These are phyloP conservation scores for Phalloptychus januarius DNA, from an alignment of 2,797 vertebrate genomes.

Conservation along the genomic window DNA sequence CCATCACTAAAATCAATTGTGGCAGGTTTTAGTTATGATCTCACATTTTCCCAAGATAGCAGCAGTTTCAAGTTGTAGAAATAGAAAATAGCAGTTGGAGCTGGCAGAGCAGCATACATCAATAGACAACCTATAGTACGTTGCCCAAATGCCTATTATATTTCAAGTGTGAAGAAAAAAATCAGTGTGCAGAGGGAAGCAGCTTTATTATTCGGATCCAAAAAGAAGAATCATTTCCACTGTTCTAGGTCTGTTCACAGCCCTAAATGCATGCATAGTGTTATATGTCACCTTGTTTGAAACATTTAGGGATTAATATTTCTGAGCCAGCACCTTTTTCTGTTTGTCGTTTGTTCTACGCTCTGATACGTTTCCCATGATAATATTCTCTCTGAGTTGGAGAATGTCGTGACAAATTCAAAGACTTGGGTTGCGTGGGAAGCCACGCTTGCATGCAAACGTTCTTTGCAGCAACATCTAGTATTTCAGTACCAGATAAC, in stretches of 20 bases:
- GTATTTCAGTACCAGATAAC: slow-evolving; percentile 20
- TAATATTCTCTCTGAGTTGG: slow-evolving; percentile 37
- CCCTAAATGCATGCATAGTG: neutral
- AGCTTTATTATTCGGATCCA: slow-evolving; percentile 41
- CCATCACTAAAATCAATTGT: neutral
- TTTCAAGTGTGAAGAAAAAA: slow-evolving; percentile 18
- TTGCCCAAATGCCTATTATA: slow-evolving; percentile 15
- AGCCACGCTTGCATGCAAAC: neutral
- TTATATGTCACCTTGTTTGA: slow-evolving; percentile 33
- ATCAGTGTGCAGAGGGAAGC: slow-evolving; percentile 39
- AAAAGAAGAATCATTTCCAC: slow-evolving; percentile 49
- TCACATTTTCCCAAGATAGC: slow-evolving; percentile 17
- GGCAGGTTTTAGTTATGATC: neutral
- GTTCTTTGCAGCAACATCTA: slow-evolving; percentile 13
- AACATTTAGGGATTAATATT: slow-evolving; percentile 44
- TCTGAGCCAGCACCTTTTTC: slow-evolving; percentile 32
- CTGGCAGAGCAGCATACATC: neutral
- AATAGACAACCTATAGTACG: neutral
- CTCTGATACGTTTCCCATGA: slow-evolving; percentile 40
- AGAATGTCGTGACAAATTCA: slow-evolving; percentile 44
- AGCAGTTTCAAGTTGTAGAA: slow-evolving; percentile 12
- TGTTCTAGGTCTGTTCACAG: slow-evolving; percentile 7
- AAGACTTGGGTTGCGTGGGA: slow-evolving; percentile 29
- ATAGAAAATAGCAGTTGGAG: slow-evolving; percentile 17
- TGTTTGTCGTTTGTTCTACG: slow-evolving; percentile 9